Base-by-base conservation (phyloP, 2,797 vertebrate genomes). In the Bothrops alternatus region DNA sequence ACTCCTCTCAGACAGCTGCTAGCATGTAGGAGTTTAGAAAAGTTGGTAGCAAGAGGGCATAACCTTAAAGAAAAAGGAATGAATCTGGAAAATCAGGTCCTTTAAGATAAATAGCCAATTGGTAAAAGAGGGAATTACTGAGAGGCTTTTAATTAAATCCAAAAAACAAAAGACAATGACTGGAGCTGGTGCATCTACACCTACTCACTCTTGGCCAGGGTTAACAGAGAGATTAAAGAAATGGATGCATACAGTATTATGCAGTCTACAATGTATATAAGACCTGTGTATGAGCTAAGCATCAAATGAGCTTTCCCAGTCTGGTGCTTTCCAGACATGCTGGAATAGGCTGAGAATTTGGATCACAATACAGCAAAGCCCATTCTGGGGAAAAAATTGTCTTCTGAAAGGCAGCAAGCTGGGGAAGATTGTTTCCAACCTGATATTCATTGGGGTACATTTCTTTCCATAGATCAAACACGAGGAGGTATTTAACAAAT, bases 101-200 rank as follows among this genome's bases (percentile, higher is more conserved):
- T 93, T 91, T 92, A 12, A 25, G 73, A 91, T 53, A 60, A 85
- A 89, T 89, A 47, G 37, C 13, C 61, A 55, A 78, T 58, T 86
- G 23, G 50, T 90, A 87, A 85, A 90, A 87, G 16, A 56, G 37
- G 20, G 18, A 20, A 50, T 90, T 73, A 90, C 26, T 26, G 23
- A 73, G 53, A 87, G 1, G 14, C 42, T 37, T 26, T 92, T 90
- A 50, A 69, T 10, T 58, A 73, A 87, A 78, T 60, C 23, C 16
- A 47, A 82, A 25, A 78, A 87, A 90, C 16, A 58, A 58, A 87
- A 87, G 37, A 87, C 55, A n/a, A 28, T 73, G 37, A 13, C 20
- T 42, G 23, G 26, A 8, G 10, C 37, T 82, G 91, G 11, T 53
- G 53, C 42, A 37, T 53, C 28, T 92, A 82, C n/a, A 37, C 32